These are phyloP conservation scores for Callyntrura guangdongensis DNA, from an alignment of 2,888 invertebrate species.

Conservation along the genomic window DNA sequence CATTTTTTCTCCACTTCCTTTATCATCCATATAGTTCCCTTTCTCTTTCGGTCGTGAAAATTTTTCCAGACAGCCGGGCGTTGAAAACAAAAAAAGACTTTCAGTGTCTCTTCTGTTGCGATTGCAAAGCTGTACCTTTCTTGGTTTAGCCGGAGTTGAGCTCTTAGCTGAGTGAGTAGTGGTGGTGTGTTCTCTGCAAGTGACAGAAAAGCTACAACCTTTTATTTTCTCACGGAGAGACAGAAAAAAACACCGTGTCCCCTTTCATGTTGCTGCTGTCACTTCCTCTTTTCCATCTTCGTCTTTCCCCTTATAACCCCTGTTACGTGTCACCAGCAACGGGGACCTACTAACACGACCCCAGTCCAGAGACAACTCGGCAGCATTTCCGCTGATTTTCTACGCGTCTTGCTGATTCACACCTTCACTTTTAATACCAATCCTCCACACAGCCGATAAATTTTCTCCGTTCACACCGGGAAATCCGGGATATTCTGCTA, in stretches of 20 bases:
- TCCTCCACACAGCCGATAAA: neutral
- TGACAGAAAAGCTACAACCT: constrained; percentile 36
- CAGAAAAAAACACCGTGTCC: neutral
- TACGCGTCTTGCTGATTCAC: constrained; percentile 53
- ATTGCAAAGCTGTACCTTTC: neutral
- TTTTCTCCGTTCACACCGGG: neutral
- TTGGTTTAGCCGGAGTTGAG: neutral
- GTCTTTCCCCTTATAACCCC: constrained; percentile 28
- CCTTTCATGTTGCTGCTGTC: constrained; percentile 17
- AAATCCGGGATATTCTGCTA: neutral
- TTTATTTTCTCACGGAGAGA: neutral
- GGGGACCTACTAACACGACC: neutral
- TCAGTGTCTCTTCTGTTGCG: constrained; percentile 6
- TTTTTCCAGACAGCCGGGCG: constrained; percentile 12
- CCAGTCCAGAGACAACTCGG: neutral
- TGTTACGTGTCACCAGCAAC: constrained; percentile 37
- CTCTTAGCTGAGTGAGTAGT: neutral
- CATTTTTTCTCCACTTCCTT: constrained; percentile 12
- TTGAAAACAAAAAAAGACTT: constrained; percentile 37
- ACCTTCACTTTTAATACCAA: constrained; percentile 31
- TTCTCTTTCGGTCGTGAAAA: neutral
- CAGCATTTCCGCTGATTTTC: constrained; percentile 29
- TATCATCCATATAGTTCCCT: too few relatives aligned
- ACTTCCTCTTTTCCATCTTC: constrained; percentile 50
- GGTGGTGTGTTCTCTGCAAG: neutral